Percentiles rank a stretch among this genome's conserved stretches.
phyloP scores from a whole-genome alignment of 1,140 invertebrate species.

The Ephestia elutella region DNA sequence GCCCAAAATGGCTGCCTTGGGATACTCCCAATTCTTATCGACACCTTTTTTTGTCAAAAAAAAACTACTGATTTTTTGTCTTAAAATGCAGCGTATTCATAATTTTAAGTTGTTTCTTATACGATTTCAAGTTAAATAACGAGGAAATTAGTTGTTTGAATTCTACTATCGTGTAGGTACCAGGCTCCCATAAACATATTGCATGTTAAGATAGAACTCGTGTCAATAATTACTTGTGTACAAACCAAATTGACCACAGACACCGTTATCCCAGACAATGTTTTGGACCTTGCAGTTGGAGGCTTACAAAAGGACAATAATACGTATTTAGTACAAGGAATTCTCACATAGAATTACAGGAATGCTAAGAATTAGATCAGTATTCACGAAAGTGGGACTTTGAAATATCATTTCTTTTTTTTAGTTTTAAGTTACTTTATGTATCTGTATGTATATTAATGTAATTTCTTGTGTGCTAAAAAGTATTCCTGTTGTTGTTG shows the following conservation, averaged over 20 bases:
- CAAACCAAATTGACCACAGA: constrained; percentile 72
- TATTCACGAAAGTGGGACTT: constrained; percentile 6
- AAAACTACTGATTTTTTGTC: too few species aligned
- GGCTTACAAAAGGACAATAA: constrained; percentile 64
- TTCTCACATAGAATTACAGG: constrained; percentile 6
- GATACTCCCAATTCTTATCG: too few species aligned
- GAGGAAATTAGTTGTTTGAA: not conserved
- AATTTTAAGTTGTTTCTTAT: not conserved
- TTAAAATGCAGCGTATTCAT: too few species aligned
- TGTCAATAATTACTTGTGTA: constrained; percentile 47
- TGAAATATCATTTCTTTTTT: too few species aligned
- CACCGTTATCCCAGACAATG: constrained; percentile 66
- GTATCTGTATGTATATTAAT: too few species aligned
- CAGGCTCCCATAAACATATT: constrained; percentile 38
- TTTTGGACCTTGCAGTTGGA: constrained; percentile 63
- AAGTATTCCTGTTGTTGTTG: too few species aligned
- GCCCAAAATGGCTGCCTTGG: not conserved
- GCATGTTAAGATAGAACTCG: constrained; percentile 41
- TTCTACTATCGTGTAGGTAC: constrained; percentile 19
- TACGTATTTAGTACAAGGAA: constrained; percentile 37
- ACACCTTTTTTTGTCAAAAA: too few species aligned
- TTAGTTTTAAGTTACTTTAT: too few species aligned
- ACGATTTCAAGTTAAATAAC: not conserved
- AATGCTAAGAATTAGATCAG: constrained; percentile 4
- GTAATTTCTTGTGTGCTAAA: too few species aligned